A percentile compares a stretch with the other conserved stretches of the same genome.
Evolutionary conservation across 2,797 vertebrate species (phyloP).

Genomic region (Lepus townsendii): DNA sequence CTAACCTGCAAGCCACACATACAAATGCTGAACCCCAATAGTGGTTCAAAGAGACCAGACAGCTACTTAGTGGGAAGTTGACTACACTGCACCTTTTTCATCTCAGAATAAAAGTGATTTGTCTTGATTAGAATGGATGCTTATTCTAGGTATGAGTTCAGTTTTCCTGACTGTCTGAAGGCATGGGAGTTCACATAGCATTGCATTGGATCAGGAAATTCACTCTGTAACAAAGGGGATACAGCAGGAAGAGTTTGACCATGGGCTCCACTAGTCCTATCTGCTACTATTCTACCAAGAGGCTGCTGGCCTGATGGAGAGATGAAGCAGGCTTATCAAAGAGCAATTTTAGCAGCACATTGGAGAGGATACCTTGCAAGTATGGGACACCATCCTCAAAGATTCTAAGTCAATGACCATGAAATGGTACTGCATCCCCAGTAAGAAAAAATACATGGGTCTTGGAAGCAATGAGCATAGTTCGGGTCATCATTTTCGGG

Average conservation of each 20-base stretch:
- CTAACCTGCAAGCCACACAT: background rate
- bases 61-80: background rate
- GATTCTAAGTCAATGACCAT: background rate
- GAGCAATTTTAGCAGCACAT: background rate
- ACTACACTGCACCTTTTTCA: background rate
- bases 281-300: background rate
- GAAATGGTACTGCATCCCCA: background rate
- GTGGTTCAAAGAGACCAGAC: background rate
- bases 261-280: background rate
- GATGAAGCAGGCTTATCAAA: background rate
- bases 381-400: background rate
- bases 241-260: background rate
- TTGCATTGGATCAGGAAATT: background rate
- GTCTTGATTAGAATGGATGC: background rate
- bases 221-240: background rate
- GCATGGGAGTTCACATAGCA: fast-evolving
- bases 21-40: background rate
- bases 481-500: too few relatives aligned
- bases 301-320: background rate
- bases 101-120: background rate
- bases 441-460: background rate
- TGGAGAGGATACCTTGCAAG: background rate
- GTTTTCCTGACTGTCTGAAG: background rate
- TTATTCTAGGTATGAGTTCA: background rate
- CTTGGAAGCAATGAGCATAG: background rate